Conservation (phyloP, 2,888 invertebrate genomes). For the Himalopsyche kuldschensis region DNA sequence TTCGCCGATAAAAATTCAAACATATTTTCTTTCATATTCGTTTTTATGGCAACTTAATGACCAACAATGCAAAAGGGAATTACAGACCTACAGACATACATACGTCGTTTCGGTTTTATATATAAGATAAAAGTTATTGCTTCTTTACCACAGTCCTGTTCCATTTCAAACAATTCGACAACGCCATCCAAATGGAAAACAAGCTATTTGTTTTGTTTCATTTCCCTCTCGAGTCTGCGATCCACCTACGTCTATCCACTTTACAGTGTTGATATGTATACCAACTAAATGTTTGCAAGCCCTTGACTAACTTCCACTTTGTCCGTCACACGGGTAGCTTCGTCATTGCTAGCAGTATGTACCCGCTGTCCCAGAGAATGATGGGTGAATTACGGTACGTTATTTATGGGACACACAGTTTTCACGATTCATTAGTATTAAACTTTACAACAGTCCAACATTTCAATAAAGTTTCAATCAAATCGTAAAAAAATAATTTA, state of each 20-base stretch:
- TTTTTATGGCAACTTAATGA: no score
- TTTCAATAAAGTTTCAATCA: no score
- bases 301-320: background rate
- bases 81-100: no score
- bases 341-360: background rate
- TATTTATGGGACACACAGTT: background rate
- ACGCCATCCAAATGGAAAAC: background rate
- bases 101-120: no score
- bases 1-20: no score
- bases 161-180: background rate
- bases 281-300: background rate
- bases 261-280: background rate
- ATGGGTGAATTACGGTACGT: background rate
- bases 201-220: slow-evolving; percentile 32
- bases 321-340: background rate
- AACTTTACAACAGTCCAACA: no score
- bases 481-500: no score
- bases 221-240: slow-evolving; percentile 29
- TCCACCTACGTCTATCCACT: slow-evolving; percentile 9
- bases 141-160: no score
- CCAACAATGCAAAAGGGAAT: no score
- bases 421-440: no score
- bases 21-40: no score
- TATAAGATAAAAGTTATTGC: no score
- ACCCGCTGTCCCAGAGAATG: background rate